Base-by-base conservation (phyloP, 1,140 invertebrate genomes). In the Carposina sasakii region DNA sequence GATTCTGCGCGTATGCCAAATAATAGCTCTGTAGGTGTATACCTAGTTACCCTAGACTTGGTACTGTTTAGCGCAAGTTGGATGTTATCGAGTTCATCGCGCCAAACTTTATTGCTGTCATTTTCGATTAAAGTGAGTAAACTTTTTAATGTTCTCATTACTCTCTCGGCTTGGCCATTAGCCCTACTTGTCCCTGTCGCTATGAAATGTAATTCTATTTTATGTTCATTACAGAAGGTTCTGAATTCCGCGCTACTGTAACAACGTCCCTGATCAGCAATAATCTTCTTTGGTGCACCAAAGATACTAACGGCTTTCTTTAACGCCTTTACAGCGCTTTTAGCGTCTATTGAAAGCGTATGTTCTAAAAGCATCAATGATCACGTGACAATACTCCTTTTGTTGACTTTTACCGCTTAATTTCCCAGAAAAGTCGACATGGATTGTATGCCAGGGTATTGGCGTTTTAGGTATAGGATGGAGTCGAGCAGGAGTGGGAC, bases 61-160 rank as follows among this genome's bases (percentile, higher is more conserved):
- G 67, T 52, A 37, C 56, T 67, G 41, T 67, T 70, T 8, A 70
- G 44, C 8, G 63, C 63, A 3, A 69, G 48, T 20, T 69, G 66
- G 1, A 69, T 42, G 8, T 63, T 53, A 17, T 56, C 51, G 48
- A 59, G 42, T 37, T 63, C 51, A 9, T 61, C 56, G 1, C 49
- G 54, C 62, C 62, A 69, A 8, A 46, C 43, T 52, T 61, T 63
- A 16, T 69, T 56, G 1, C 52, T 28, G 15, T 56, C 54, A 26
- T 56, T 60, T 60, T 60, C 55, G 9, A 58, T 40, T 16, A 60
- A 53, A 4, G 55, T 56, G 17, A 64, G 19, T 0, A 64, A 21
- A 23, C 41, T 52, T 47, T 63, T 63, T 2, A 63, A 24, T 12
- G 57, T 63, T 10, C 55, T 48, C 63, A 63, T 67, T 0, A 63